Percentiles rank a stretch among this genome's conserved stretches.
Evolutionary conservation across 2,888 invertebrate genomes (phyloP).

Genomic region (Pristionchus mayeri): DNA sequence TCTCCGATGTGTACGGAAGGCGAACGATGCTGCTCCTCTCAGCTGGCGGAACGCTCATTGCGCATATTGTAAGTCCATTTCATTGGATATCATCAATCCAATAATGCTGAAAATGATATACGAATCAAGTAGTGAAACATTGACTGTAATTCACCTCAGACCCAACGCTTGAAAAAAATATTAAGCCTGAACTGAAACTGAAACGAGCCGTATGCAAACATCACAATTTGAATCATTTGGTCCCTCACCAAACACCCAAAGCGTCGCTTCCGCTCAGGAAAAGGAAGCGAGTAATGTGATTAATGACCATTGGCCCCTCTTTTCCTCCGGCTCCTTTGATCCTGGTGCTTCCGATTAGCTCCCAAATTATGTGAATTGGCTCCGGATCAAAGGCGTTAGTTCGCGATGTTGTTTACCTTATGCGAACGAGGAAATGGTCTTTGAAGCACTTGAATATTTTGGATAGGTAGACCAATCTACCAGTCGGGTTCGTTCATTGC

Average conservation of each 20-base stretch:
- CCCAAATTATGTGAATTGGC: neutral
- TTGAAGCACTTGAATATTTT: neutral
- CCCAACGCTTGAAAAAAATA: no score
- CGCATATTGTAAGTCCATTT: slow-evolving; percentile 64
- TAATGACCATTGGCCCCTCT: neutral
- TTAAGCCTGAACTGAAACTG: no score
- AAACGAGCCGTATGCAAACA: no score
- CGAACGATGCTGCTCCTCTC: slow-evolving; percentile 89
- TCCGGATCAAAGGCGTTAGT: neutral
- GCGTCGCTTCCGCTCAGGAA: neutral
- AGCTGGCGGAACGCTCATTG: slow-evolving; percentile 81
- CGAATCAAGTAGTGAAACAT: no score
- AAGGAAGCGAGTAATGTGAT: slow-evolving; percentile 26
- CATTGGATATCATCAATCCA: no score
- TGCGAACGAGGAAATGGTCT: no score
- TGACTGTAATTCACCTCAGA: no score
- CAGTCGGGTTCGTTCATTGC: no score
- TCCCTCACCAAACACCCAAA: neutral
- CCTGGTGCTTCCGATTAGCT: slow-evolving; percentile 9
- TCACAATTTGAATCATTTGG: neutral
- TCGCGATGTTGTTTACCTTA: no score
- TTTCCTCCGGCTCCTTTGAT: slow-evolving; percentile 28
- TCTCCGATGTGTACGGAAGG: slow-evolving; percentile 95
- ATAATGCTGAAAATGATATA: no score
- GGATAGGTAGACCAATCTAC: no score